These are phyloP conservation scores for Drosophila melanosoma DNA, from an alignment of 2,888 invertebrate species.

Conservation along the genomic window DNA sequence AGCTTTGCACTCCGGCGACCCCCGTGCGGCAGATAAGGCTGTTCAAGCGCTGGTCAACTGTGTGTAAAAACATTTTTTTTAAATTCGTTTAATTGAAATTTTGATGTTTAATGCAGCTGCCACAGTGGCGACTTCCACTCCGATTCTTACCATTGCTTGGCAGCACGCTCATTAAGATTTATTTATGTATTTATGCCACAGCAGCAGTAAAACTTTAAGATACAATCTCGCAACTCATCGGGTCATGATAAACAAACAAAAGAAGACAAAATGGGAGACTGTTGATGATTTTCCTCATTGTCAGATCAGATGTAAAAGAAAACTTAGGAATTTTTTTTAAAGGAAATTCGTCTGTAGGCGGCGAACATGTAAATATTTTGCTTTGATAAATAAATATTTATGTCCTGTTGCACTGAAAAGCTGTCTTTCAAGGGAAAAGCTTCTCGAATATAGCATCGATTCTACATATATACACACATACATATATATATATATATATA, in stretches of 20 bases:
- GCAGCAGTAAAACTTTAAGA: constrained; percentile 4
- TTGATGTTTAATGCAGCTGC: constrained; percentile 12
- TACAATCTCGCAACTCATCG: constrained; percentile 15
- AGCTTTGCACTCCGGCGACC: constrained; percentile 41
- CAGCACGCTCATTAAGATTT: constrained; percentile 57
- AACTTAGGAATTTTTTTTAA: constrained; percentile 12
- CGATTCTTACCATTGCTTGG: constrained; percentile 2
- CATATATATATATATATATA: too few relatives aligned
- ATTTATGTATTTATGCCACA: constrained; percentile 42
- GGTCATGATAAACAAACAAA: constrained; percentile 31
- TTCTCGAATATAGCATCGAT: neutral
- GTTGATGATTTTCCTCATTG: constrained; percentile 8
- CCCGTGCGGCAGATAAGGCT: constrained; percentile 39
- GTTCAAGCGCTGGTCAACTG: constrained; percentile 1
- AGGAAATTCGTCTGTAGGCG: constrained; percentile 22
- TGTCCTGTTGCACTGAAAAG: constrained; percentile 28
- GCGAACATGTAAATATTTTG: constrained; percentile 65
- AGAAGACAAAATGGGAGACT: neutral
- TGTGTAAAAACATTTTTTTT: constrained; percentile 7
- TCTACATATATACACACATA: too few relatives aligned
- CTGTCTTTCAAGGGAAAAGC: constrained; percentile 2
- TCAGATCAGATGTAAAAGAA: constrained; percentile 16
- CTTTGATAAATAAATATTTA: constrained; percentile 67
- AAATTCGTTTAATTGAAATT: constrained; percentile 23
- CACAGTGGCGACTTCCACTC: neutral